Evolutionary conservation across 1,140 invertebrate species (phyloP), one percentile per base, ranked within the genome.

Genomic region (Lithobius niger): DNA sequence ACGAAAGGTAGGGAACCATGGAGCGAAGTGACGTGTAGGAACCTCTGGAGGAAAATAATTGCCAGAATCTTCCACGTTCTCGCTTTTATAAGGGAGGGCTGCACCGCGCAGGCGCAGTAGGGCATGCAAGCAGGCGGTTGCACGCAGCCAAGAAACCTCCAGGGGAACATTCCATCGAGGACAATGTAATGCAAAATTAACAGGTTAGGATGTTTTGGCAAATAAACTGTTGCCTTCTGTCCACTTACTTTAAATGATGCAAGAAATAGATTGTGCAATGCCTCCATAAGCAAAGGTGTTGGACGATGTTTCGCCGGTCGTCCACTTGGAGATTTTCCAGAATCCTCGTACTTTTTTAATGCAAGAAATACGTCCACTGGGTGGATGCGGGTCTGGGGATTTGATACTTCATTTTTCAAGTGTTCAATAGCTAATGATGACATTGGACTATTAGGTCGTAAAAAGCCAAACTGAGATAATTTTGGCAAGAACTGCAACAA

Each of bases 401-500:
- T 65, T 44, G 67, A 67, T 15, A 70, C 64, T 57, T 70, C 58
- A 62, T 70, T 66, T 16, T 61, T 65, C 13, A 81, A 60, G 19
- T 66, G 61, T 45, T 75, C 68, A 3, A 71, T 59, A 24, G 79
- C 57, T 63, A 69, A 70, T 16, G 61, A 59, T 19, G 68, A 61
- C 26, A 71, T 56, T 24, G 63, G 52, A 50, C 70, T 70, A 19
- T 74, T 65, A 24, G 62, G 61, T 36, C 71, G 72, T 15, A 82
- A 59, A 59, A 82, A 74, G 4, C 74, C 75, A 59, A 82, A 67
- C 57, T 77, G 76, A 36, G 81, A 76, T 61, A 84, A 75, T 62
- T 80, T 77, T 59, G 77, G 79, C 19, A 84, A 67, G 59, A 82
- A 78, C 18, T 72, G 65, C 27, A 84, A 65, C 36, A 83, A 60